phyloP scores from a whole-genome alignment of 2,797 vertebrate genomes.

The Otolemur crassicaudatus region DNA sequence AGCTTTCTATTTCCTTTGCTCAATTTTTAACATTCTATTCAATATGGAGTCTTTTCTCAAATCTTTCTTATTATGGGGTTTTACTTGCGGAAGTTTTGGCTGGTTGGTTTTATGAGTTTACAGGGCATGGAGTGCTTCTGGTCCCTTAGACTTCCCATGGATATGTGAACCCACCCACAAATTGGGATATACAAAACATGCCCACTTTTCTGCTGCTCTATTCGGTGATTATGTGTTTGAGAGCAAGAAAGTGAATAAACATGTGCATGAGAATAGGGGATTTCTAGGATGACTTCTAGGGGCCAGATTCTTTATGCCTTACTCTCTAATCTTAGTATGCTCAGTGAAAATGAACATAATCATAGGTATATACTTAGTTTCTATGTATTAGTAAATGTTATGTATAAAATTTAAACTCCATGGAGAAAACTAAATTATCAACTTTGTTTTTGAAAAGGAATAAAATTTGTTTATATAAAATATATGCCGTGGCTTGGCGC shows the following conservation, averaged over 20 bases:
- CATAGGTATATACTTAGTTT: constrained; percentile 9
- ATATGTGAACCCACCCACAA: not conserved
- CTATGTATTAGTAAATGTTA: not conserved
- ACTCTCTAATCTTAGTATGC: not conserved
- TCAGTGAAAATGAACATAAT: constrained; percentile 1
- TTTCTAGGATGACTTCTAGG: constrained; percentile 5
- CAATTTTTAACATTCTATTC: not conserved
- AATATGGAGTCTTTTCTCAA: not conserved
- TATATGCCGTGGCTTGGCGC: not conserved
- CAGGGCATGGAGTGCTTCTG: not conserved
- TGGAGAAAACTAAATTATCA: constrained; percentile 32
- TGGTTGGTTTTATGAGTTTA: constrained; percentile 43
- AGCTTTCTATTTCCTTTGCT: constrained; percentile 39
- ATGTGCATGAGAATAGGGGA: not conserved
- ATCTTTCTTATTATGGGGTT: not conserved
- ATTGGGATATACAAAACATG: not conserved
- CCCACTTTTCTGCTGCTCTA: not conserved
- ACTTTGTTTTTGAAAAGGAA: constrained; percentile 20
- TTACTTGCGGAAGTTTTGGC: constrained; percentile 34
- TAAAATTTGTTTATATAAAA: constrained; percentile 31
- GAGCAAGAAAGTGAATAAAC: not conserved
- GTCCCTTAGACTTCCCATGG: not conserved
- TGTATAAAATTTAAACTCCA: not conserved
- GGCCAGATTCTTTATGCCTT: constrained; percentile 6
- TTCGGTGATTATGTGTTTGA: not conserved